Base-by-base conservation (phyloP, 2,888 invertebrate species). In the Heteropelma amictum region DNA sequence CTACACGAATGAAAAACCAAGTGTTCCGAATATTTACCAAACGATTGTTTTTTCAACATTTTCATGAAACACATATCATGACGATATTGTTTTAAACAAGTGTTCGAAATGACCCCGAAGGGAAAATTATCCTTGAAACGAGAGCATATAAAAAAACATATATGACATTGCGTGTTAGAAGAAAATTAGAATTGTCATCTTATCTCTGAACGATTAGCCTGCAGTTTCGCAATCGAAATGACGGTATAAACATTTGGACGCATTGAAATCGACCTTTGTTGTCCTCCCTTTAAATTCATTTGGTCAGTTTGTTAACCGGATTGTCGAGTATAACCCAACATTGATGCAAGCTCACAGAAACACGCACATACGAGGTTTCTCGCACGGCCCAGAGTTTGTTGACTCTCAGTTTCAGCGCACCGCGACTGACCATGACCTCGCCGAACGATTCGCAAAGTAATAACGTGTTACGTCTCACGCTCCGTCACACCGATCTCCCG, bases 391-490 rank as follows among this genome's bases (percentile, higher is more conserved):
- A 83, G 87, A 88, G 88, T 88, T 88, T 88, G 86, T 88, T 88
- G 88, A 88, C 88, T 88, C 88, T 88, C 87, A 79, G 86, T 88
- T 88, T 88, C 87, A 87, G 84, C 84, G 82, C 84, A 79, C 84
- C 81, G 78, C 84, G 83, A 81, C 87, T 88, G 88, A 88, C 88
- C 88, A 87, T 88, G 88, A 88, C 88, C 88, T 88, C 86, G 82
- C 84, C 86, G 82, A 87, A 88, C 86, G 83, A 87, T 84, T 81
- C 85, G 83, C 84, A 79, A 84, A 83, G 86, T 84, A 83, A 85
- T 82, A 80, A 77, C 80, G 77, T 76, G 74, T 73, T 76, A 74
- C 76, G 74, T 74, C 63, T 74, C 63, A 49, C 56, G 56, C 64
- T 51, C 26, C 54, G 38, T 69, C 64, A 54, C 53, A 26, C 28